Evolutionary conservation across 2,113 vertebrate genomes (phyloP).

Genomic region (Nymphicus hollandicus): DNA sequence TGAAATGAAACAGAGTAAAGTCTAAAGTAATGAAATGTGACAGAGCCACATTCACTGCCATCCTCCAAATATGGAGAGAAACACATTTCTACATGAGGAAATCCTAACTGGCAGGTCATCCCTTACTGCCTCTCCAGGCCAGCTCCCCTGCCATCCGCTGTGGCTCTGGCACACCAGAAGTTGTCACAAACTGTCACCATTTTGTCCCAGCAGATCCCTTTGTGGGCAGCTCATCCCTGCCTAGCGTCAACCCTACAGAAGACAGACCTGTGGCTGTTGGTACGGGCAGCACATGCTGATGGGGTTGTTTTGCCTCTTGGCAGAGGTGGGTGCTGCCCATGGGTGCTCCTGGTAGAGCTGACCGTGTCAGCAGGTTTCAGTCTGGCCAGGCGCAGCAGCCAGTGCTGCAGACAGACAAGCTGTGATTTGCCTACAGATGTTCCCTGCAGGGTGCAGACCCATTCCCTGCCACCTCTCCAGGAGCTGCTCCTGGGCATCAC

Average conservation of each 20-base stretch:
- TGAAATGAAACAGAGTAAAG: conserved; percentile 51
- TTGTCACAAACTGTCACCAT: not conserved
- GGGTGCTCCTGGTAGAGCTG: not conserved
- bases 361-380: not conserved
- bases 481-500: not conserved
- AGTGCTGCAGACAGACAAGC: not conserved
- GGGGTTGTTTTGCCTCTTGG: no score
- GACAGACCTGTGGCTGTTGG: accelerated
- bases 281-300: accelerated
- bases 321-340: not conserved
- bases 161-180: not conserved
- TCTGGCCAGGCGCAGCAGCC: not conserved
- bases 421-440: not conserved
- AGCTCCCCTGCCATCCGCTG: not conserved
- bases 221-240: not conserved
- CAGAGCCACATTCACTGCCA: conserved; percentile 35
- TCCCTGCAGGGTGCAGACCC: accelerated
- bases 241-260: not conserved
- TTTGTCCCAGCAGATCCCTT: not conserved
- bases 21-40: conserved; percentile 59
- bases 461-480: not conserved
- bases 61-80: conserved; percentile 25
- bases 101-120: conserved; percentile 31
- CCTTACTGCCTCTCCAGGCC: not conserved
- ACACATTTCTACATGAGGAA: conserved; percentile 8